These are phyloP conservation scores for Mormyrus lacerda DNA, from an alignment of 2,113 vertebrate genomes.

Conservation along the genomic window DNA sequence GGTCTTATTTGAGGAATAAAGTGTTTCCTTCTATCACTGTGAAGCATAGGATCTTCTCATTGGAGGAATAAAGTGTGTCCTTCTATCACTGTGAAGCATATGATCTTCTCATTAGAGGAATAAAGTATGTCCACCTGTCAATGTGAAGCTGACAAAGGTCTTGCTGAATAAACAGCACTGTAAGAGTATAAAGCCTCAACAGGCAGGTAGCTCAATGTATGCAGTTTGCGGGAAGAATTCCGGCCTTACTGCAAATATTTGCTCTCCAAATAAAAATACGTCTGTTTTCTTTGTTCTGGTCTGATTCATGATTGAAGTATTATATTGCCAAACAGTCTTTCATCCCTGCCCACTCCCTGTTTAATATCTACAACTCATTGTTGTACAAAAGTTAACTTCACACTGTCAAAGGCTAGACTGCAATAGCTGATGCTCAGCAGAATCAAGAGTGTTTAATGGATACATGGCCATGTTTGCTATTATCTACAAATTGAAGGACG, in stretches of 20 bases:
- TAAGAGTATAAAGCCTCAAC: background rate
- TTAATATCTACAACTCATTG: background rate
- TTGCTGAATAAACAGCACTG: background rate
- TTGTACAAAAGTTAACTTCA: background rate
- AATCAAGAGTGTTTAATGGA: background rate
- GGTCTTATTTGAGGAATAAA: too few species aligned
- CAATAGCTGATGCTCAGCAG: background rate
- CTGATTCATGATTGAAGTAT: background rate
- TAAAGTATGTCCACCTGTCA: background rate
- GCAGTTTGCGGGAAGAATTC: background rate
- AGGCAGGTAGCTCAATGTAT: background rate
- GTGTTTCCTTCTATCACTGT: too few species aligned
- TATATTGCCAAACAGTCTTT: background rate
- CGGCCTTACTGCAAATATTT: background rate
- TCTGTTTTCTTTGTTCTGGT: background rate
- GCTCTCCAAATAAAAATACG: slow-evolving; percentile 7
- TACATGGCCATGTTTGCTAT: background rate
- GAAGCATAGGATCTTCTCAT: too few species aligned
- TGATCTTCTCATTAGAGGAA: background rate
- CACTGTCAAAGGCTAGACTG: background rate
- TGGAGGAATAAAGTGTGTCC: too few species aligned
- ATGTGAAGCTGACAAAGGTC: background rate
- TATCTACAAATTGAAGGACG: background rate
- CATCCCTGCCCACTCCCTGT: background rate
- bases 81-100: too few species aligned